phyloP scores from a whole-genome alignment of 2,888 invertebrate species.

The Halictus ligatus region DNA sequence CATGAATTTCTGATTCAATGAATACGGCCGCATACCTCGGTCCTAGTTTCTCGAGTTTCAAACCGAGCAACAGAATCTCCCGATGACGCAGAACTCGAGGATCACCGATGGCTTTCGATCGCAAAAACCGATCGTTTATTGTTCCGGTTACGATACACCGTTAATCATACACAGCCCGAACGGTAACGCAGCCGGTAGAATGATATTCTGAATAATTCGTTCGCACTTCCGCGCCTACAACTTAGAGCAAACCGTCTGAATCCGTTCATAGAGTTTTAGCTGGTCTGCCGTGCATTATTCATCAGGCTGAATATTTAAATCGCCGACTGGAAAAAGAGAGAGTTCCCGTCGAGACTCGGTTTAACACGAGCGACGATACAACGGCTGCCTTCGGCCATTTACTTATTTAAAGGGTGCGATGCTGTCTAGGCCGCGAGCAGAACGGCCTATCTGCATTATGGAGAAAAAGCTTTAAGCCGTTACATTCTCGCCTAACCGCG shows the following conservation, averaged over 20 bases:
- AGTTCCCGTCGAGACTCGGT: conserved; percentile 69
- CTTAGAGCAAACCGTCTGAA: conserved; percentile 64
- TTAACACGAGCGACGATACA: conserved; percentile 73
- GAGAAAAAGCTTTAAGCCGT: conserved; percentile 30
- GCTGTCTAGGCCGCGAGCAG: conserved; percentile 36
- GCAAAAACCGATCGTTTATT: neutral
- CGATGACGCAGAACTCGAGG: neutral
- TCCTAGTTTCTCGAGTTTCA: neutral
- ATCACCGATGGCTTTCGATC: neutral
- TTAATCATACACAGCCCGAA: conserved; percentile 37
- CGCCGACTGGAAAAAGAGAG: conserved; percentile 63
- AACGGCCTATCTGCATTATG: conserved; percentile 52
- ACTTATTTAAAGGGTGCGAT: conserved; percentile 61
- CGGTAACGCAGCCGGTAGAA: conserved; percentile 43
- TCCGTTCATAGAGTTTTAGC: conserved; percentile 73
- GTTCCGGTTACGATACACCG: neutral
- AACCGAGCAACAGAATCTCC: neutral
- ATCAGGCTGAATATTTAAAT: conserved; percentile 75
- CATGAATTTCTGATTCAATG: neutral
- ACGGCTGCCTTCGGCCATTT: conserved; percentile 43
- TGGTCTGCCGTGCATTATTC: conserved; percentile 75
- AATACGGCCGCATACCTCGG: neutral
- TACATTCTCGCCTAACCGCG: neutral
- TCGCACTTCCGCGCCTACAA: conserved; percentile 61
- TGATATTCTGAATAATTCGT: conserved; percentile 66